Conservation (phyloP, 1,140 invertebrate species). For the Drosophila pruinosa region DNA sequence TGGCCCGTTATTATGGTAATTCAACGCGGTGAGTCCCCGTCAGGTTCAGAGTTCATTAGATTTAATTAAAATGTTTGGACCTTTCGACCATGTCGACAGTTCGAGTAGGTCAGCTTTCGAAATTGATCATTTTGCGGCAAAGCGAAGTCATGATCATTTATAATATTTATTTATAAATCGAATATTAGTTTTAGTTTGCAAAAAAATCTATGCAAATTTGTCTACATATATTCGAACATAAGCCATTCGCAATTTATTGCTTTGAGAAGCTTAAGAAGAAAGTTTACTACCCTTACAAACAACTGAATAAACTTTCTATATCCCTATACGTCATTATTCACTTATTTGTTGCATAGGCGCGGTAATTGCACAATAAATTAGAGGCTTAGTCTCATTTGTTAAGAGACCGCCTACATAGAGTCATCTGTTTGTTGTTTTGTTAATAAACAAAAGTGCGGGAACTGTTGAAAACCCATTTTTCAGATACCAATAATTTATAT, state of each 20-base stretch:
- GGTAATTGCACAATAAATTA: not conserved
- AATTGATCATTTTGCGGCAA: slow-evolving; percentile 6
- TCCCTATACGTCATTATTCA: not conserved
- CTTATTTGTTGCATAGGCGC: not conserved
- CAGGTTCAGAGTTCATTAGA: slow-evolving; percentile 40
- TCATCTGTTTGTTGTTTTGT: slow-evolving; percentile 21
- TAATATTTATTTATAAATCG: slow-evolving; percentile 19
- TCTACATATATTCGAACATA: not conserved
- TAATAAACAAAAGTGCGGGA: not conserved
- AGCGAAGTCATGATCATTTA: not conserved
- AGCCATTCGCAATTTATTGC: slow-evolving; percentile 5
- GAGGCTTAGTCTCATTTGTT: slow-evolving; percentile 7
- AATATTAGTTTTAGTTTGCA: slow-evolving; percentile 16
- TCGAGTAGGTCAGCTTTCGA: slow-evolving; percentile 34
- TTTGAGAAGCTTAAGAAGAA: slow-evolving; percentile 18
- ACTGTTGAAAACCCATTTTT: not conserved
- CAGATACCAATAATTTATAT: no score
- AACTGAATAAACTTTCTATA: not conserved
- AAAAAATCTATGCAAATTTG: slow-evolving; percentile 37
- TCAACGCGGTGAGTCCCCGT: slow-evolving; percentile 53
- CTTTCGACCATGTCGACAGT: slow-evolving; percentile 21
- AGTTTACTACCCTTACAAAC: slow-evolving; percentile 2
- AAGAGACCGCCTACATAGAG: slow-evolving; percentile 9
- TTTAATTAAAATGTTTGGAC: slow-evolving; percentile 37
- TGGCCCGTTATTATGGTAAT: slow-evolving; percentile 59